Evolutionary conservation across 2,113 vertebrate genomes (phyloP).

Genomic region (Semicossyphus pulcher): DNA sequence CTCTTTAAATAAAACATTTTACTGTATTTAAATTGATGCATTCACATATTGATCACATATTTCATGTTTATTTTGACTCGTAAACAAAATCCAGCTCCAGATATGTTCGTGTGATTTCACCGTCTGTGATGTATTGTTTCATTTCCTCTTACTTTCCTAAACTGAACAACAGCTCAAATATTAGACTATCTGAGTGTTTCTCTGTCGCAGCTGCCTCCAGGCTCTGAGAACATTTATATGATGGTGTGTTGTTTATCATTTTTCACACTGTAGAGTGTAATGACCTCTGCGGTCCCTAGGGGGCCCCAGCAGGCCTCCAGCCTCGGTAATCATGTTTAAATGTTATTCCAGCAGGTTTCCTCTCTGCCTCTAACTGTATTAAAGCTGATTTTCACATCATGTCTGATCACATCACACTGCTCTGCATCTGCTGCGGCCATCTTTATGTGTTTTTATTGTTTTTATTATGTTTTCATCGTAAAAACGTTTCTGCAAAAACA

Average conservation of each 20-base stretch:
- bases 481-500: constrained; percentile 55
- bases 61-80: too few species aligned
- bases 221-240: background rate
- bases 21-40: too few species aligned
- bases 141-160: background rate
- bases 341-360: constrained; percentile 29
- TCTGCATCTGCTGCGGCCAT: constrained; percentile 34
- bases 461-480: constrained; percentile 53
- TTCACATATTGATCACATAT: too few species aligned
- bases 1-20: too few species aligned
- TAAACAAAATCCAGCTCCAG: too few species aligned
- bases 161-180: too few species aligned
- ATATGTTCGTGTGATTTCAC: too few species aligned
- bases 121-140: too few species aligned
- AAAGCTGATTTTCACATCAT: background rate
- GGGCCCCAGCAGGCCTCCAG: constrained; percentile 2
- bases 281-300: constrained; percentile 3
- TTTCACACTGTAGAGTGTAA: constrained; percentile 17
- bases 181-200: too few species aligned
- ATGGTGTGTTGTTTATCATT: background rate
- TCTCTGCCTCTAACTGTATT: background rate
- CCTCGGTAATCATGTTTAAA: constrained; percentile 8
- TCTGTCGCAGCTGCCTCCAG: background rate
- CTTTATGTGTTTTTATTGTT: constrained; percentile 57
- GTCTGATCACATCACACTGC: constrained; percentile 29